phyloP scores from a whole-genome alignment of 2,797 vertebrate species.

The Chaetophractus vellerosus region DNA sequence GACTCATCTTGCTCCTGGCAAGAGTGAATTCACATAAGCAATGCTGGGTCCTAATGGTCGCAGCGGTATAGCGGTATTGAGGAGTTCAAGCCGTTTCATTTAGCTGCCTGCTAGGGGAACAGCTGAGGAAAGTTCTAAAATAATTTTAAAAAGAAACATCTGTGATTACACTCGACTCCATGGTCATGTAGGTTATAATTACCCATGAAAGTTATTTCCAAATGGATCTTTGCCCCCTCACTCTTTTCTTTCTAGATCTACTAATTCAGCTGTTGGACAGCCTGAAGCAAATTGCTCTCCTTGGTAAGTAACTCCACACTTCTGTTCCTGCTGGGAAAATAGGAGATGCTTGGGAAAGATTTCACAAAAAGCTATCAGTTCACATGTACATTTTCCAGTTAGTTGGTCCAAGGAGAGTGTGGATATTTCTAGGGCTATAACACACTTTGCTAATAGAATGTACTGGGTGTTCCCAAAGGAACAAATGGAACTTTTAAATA shows the following conservation, averaged over 20 bases:
- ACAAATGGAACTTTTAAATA: conserved; percentile 62
- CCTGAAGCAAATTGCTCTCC: conserved; percentile 74
- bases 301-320: conserved; percentile 81
- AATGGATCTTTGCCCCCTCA: conserved; percentile 41
- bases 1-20: conserved; percentile 7
- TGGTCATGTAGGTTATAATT: conserved; percentile 45
- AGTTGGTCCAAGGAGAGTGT: conserved; percentile 79
- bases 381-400: conserved; percentile 84
- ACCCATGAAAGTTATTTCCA: conserved; percentile 70
- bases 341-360: conserved; percentile 72
- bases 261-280: conserved; percentile 76
- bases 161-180: conserved; percentile 31
- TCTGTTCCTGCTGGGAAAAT: conserved; percentile 84
- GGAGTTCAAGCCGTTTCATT: conserved; percentile 49
- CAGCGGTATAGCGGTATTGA: not conserved
- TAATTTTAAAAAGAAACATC: not conserved
- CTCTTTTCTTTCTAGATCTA: conserved; percentile 66
- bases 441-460: conserved; percentile 75
- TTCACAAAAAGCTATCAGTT: conserved; percentile 80
- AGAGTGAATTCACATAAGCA: conserved; percentile 44
- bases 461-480: conserved; percentile 50
- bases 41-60: conserved; percentile 9
- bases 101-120: not conserved
- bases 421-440: conserved; percentile 67
- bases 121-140: not conserved